Base-by-base conservation (phyloP, 2,113 vertebrate species). In the Cyprichromis sp. region DNA sequence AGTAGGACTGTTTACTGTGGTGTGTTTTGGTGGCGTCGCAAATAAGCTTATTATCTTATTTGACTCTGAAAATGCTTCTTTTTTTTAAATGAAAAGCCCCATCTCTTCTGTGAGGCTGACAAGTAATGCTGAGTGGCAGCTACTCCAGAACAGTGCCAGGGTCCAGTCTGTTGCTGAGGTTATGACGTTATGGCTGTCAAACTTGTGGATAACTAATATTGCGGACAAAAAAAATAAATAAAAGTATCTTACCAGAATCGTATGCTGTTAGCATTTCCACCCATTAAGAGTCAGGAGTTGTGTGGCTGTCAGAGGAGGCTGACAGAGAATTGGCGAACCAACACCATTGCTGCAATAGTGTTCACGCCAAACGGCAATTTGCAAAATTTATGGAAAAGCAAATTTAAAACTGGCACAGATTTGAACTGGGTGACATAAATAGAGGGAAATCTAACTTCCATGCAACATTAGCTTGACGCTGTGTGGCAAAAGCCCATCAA, bases 11-110 rank as follows among this genome's bases (percentile, higher is more conserved):
- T 91, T 85, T 84, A 82, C 63, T 87, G 85, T 80, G 76, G 78
- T 85, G 76, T 86, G 80, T 81, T 86, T 90, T 88, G 85, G 90
- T 86, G 73, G 92, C 50, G 76, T 86, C 10, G 84, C 87, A 95
- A 96, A 95, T 95, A 96, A 96, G 94, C 95, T 91, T 91, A 96
- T 96, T 96, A 95, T 96, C 94, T 95, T 94, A 94, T 94, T 93
- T 93, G 88, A 90, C 91, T 95, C 91, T 93, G 88, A 92, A 95
- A 95, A 92, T 91, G 95, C 90, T 90, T 95, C 85, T 90, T 95
- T 96, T 96, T 91, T 95, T 90, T 89, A 89, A 85, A 90, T 94
- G 94, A 94, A 95, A 95, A 92, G 93, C 87, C 71, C 89, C 85
- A 91, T 96, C 94, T 95, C 93, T 90, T 95, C 92, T 90, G 91